These are phyloP conservation scores for Coptodon rendalli DNA, from an alignment of 2,113 vertebrate genomes.

Conservation along the genomic window DNA sequence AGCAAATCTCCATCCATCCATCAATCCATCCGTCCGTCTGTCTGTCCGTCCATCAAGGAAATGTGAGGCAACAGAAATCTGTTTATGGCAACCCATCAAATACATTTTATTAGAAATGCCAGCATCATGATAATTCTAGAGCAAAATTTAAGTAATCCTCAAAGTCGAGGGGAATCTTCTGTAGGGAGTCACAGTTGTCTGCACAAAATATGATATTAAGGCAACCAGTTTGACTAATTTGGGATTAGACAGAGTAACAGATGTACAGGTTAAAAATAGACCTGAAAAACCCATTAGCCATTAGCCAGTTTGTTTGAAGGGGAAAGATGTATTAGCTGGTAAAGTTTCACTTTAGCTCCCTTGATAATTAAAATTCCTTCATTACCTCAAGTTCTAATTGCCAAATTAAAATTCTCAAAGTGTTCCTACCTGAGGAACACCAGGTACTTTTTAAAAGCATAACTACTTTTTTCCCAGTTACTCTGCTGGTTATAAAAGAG, in stretches of 20 bases:
- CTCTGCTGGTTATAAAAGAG: not conserved
- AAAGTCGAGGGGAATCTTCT: not conserved
- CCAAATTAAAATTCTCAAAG: constrained; percentile 19
- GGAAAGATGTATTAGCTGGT: not conserved
- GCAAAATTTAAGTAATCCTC: not conserved
- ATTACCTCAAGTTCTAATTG: not conserved
- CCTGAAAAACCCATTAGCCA: not conserved
- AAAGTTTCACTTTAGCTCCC: not conserved
- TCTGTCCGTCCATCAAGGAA: not conserved
- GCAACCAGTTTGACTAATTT: not conserved
- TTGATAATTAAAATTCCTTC: not conserved
- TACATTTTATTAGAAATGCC: not conserved
- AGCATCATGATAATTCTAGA: not conserved
- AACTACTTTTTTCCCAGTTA: not conserved
- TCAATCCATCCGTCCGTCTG: not conserved
- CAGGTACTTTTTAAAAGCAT: not conserved
- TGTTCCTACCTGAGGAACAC: not conserved
- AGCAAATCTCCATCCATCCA: not conserved
- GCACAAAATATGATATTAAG: not conserved
- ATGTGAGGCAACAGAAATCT: not conserved
- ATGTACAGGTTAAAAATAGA: not conserved
- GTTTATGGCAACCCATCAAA: not conserved
- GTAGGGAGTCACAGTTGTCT: not conserved
- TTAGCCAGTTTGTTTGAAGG: not conserved
- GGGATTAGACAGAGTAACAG: not conserved